These are phyloP conservation scores for Odocoileus virginianus DNA, from an alignment of 2,113 vertebrate genomes.

Conservation along the genomic window DNA sequence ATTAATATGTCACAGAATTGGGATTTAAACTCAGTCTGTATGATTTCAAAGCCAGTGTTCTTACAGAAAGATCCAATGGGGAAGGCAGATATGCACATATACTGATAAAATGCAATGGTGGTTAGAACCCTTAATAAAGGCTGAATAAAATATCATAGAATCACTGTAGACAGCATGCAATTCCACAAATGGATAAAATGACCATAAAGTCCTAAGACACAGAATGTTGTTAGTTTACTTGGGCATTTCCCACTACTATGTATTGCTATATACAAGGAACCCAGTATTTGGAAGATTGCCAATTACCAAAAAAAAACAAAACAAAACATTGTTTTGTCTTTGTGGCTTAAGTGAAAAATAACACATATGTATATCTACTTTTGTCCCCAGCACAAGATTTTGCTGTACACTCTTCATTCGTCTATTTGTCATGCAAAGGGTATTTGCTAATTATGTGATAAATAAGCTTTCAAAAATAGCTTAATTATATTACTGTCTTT, in stretches of 20 bases:
- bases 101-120: not conserved
- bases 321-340: not conserved
- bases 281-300: not conserved
- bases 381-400: not conserved
- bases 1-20: not conserved
- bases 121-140: not conserved
- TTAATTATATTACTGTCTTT: not conserved
- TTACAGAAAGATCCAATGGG: not conserved
- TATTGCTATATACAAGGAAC: not conserved
- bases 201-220: not conserved
- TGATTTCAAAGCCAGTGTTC: not conserved
- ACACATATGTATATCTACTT: not conserved
- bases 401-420: not conserved
- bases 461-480: not conserved
- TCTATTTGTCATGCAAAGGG: not conserved
- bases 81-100: not conserved
- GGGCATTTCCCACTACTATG: not conserved
- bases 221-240: not conserved
- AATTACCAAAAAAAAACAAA: not conserved
- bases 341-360: not conserved
- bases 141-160: not conserved
- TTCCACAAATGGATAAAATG: not conserved
- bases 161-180: not conserved
- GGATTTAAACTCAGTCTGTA: not conserved
- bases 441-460: not conserved